These are phyloP conservation scores for Lathamus discolor DNA, from an alignment of 2,113 vertebrate species.

Conservation along the genomic window DNA sequence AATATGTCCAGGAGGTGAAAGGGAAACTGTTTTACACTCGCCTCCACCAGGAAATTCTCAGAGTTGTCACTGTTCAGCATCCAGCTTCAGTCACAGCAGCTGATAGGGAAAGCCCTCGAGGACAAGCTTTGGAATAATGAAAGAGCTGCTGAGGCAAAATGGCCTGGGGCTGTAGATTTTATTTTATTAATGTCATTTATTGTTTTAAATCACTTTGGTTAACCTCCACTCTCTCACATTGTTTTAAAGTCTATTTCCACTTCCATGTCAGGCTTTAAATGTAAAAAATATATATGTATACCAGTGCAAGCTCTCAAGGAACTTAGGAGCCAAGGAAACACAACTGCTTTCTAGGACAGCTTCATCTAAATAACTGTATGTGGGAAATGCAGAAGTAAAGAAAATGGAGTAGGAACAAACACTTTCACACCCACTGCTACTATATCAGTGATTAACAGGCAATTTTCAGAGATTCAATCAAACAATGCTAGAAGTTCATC, in stretches of 20 bases:
- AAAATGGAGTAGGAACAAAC: neutral
- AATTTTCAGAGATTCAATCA: constrained; percentile 5
- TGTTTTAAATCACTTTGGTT: constrained; percentile 8
- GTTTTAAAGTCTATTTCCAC: neutral
- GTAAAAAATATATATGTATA: neutral
- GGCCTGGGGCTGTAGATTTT: neutral
- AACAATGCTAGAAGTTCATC: neutral
- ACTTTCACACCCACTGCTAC: neutral
- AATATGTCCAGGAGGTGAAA: neutral
- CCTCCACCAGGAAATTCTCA: neutral
- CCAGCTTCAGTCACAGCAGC: neutral
- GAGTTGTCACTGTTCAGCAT: neutral
- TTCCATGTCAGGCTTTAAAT: neutral
- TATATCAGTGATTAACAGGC: neutral
- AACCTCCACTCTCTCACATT: neutral
- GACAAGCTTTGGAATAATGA: neutral
- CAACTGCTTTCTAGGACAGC: neutral
- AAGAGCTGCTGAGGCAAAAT: neutral
- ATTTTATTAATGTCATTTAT: too few relatives aligned
- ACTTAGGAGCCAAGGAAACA: neutral
- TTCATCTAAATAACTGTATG: neutral
- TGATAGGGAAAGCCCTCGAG: neutral
- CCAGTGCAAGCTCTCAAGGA: neutral
- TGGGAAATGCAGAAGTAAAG: neutral
- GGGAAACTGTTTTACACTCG: neutral